Evolutionary conservation across 2,797 vertebrate species (phyloP).

Genomic region (Adrianichthys oophorus): DNA sequence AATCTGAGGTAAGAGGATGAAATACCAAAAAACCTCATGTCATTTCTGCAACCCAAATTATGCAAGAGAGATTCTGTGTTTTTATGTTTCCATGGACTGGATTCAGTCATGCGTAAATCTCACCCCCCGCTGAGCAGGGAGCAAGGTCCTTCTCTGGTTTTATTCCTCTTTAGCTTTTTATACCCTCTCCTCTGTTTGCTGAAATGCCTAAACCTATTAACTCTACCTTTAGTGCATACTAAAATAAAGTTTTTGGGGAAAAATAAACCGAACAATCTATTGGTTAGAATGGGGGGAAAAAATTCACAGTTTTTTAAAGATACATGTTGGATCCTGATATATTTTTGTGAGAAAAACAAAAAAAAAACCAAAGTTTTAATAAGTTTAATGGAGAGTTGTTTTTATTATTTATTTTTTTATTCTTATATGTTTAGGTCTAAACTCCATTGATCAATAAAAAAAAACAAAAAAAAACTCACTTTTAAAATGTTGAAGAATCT

Average conservation of each 20-base stretch:
- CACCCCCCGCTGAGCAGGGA: conserved; percentile 50
- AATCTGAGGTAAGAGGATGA: background rate
- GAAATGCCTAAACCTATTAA: conserved; percentile 55
- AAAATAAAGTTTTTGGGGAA: conserved; percentile 9
- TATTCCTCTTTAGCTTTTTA: conserved; percentile 26
- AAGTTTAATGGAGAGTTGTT: conserved; percentile 1
- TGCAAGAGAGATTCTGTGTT: conserved; percentile 16
- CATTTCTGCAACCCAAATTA: conserved; percentile 17
- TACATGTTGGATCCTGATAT: too few species aligned
- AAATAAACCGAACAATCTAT: conserved; percentile 49
- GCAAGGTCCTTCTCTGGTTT: conserved; percentile 26
- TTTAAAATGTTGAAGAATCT: conserved; percentile 36
- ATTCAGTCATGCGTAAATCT: conserved; percentile 47
- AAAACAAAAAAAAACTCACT: too few species aligned
- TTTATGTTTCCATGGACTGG: conserved; percentile 36
- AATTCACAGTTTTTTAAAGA: background rate
- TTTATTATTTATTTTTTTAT: conserved; percentile 17
- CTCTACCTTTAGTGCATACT: conserved; percentile 27
- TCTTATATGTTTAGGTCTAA: conserved; percentile 17
- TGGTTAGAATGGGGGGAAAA: conserved; percentile 33
- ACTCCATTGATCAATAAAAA: background rate
- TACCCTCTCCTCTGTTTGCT: conserved; percentile 19
- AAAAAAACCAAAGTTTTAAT: background rate
- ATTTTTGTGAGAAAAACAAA: too few species aligned
- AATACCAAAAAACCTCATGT: conserved; percentile 20